A percentile compares a stretch with the other conserved stretches of the same genome.
These are phyloP conservation scores for Cheirogaleus medius DNA, from an alignment of 2,113 vertebrate genomes.

Conservation along the genomic window DNA sequence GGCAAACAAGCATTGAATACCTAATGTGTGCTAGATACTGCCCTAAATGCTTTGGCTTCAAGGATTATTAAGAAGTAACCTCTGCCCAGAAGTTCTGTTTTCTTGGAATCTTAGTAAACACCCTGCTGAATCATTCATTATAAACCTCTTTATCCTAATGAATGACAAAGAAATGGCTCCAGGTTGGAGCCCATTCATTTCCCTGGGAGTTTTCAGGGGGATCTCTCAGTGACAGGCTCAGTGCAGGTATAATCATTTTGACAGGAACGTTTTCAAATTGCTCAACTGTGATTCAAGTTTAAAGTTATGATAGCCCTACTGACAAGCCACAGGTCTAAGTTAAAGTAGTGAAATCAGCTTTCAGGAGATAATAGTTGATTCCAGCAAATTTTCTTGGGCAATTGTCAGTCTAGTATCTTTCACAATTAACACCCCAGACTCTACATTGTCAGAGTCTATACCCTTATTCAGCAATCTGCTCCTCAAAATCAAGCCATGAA, in stretches of 20 bases:
- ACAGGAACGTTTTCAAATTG: background rate
- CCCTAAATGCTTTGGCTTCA: slow-evolving; percentile 1
- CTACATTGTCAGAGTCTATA: background rate
- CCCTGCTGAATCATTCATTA: background rate
- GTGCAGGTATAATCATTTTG: background rate
- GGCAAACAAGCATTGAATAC: background rate
- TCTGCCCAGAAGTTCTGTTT: slow-evolving; percentile 7
- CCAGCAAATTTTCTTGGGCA: background rate
- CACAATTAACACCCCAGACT: background rate
- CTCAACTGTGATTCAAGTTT: slow-evolving; percentile 1
- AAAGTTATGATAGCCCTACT: slow-evolving; percentile 11
- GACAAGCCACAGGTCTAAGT: background rate
- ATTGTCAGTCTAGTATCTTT: background rate
- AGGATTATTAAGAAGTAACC: background rate
- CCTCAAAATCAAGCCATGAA: slow-evolving; percentile 14
- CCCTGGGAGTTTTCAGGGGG: background rate
- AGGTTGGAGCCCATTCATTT: background rate
- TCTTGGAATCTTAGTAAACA: background rate
- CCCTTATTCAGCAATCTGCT: background rate
- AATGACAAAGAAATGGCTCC: background rate
- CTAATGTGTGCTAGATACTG: background rate
- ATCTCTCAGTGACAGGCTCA: background rate
- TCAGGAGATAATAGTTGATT: slow-evolving; percentile 1
- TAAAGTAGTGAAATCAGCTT: slow-evolving; percentile 22
- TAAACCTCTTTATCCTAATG: background rate